Conservation (phyloP, 2,113 vertebrate genomes). For the Physeter macrocephalus region DNA sequence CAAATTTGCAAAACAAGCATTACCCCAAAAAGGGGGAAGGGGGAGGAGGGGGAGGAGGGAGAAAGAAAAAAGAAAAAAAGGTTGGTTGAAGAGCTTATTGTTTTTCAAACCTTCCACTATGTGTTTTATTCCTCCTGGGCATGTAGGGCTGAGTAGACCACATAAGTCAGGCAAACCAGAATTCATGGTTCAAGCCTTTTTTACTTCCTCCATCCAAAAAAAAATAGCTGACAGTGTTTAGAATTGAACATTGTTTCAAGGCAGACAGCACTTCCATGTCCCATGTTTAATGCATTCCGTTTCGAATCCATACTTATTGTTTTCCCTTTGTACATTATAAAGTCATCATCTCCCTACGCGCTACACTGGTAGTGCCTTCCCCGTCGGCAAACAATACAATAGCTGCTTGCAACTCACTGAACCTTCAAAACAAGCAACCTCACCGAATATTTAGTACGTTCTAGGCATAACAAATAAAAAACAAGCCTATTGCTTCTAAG, state of each 20-base stretch:
- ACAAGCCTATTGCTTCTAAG: background rate
- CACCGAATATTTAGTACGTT: background rate
- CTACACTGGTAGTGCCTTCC: background rate
- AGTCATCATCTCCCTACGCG: background rate
- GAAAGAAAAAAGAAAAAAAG: background rate
- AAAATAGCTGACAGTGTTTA: background rate
- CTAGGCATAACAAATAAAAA: background rate
- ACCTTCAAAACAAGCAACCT: background rate
- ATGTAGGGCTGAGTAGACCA: background rate
- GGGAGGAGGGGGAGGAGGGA: background rate
- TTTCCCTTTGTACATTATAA: background rate
- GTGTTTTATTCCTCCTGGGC: background rate
- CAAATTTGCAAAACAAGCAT: background rate
- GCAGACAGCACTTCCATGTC: background rate
- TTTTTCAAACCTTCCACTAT: background rate
- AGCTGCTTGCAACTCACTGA: background rate
- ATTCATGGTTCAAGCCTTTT: background rate
- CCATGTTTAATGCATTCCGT: background rate
- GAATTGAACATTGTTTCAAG: constrained; percentile 14
- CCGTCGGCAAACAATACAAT: background rate
- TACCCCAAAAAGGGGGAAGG: background rate
- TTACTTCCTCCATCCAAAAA: background rate
- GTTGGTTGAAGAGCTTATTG: background rate
- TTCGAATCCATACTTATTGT: background rate
- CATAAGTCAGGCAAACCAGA: background rate